Percentiles rank a stretch among this genome's conserved stretches.
Conservation (phyloP, 2,113 vertebrate genomes). For the Strigops habroptila region DNA sequence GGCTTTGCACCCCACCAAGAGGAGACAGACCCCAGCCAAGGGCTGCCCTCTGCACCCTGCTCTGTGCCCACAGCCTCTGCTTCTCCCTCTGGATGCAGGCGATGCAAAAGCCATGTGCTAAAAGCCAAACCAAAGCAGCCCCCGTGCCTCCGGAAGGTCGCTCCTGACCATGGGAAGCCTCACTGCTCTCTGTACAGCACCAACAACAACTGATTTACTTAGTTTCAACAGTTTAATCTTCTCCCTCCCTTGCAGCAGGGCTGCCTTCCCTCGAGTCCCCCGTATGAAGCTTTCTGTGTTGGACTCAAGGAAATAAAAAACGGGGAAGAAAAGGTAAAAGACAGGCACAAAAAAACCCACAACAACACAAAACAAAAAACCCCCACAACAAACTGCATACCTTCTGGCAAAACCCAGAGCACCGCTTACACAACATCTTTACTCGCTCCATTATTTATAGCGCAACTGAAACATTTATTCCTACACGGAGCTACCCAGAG, state of each 20-base stretch:
- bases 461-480: slow-evolving; percentile 89
- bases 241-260: slow-evolving; percentile 1
- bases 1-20: neutral
- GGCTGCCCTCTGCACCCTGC: neutral
- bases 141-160: fast-evolving
- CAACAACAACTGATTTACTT: slow-evolving; percentile 13
- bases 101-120: neutral
- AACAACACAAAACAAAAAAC: slow-evolving; percentile 37
- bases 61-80: neutral
- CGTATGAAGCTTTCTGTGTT: neutral
- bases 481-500: slow-evolving; percentile 57
- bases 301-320: neutral
- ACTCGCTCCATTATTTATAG: slow-evolving; percentile 89
- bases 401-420: slow-evolving; percentile 83
- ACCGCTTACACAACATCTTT: slow-evolving; percentile 82
- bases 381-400: slow-evolving; percentile 65
- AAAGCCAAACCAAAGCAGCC: neutral
- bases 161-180: neutral
- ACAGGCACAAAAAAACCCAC: neutral
- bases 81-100: neutral
- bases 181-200: neutral
- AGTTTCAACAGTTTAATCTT: slow-evolving; percentile 40
- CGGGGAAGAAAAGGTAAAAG: neutral
- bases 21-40: too few species aligned
- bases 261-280: slow-evolving; percentile 22